Evolutionary conservation across 2,113 vertebrate genomes (phyloP), one percentile per base, ranked within the genome.

Genomic region (Pimephales promelas): DNA sequence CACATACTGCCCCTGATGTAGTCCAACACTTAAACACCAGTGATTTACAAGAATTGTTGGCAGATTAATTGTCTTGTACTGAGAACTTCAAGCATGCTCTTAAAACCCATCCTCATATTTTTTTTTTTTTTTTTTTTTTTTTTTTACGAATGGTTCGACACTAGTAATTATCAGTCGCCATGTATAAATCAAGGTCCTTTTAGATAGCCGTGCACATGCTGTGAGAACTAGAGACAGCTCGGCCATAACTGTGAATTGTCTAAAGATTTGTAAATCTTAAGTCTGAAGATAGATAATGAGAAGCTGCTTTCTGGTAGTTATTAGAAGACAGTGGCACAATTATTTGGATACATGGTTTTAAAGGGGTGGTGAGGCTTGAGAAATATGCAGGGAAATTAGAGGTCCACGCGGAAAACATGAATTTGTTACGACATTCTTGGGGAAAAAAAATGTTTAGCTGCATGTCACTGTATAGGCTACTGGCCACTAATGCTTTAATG

Each of bases 341-440:
- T 87, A 87, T 90, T 79, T 85, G 86, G 81, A 87, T 79, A 62
- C 62, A 85, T 89, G 82, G 82, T 86, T 86, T 83, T 84, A 88
- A 75, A 84, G 40, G 78, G 71, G 73, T 83, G 81, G 66, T 83
- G 82, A 82, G 77, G 68, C n/a, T 45, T 85, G 84, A 86, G 84
- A 87, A 83, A 73, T 84, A 83, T 87, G 86, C 70, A 84, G 57
- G 45, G 66, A 80, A 57, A 86, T 86, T 72, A 62, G 14, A 82
- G 70, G 85, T 88, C 78, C 79, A 66, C 70, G n/a, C 26, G 52
- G 62, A 20, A 34, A 66, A 64, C 31, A 47, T 59, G 34, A 86
- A 62, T 83, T 79, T 1, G 22, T 31, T 40, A 74, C 26, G 8
- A 61, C 75, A 68, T 57, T 40, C 34, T 74, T 49, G 20, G 26